These are phyloP conservation scores for Labeo catla DNA, from an alignment of 2,113 vertebrate species.

Conservation along the genomic window DNA sequence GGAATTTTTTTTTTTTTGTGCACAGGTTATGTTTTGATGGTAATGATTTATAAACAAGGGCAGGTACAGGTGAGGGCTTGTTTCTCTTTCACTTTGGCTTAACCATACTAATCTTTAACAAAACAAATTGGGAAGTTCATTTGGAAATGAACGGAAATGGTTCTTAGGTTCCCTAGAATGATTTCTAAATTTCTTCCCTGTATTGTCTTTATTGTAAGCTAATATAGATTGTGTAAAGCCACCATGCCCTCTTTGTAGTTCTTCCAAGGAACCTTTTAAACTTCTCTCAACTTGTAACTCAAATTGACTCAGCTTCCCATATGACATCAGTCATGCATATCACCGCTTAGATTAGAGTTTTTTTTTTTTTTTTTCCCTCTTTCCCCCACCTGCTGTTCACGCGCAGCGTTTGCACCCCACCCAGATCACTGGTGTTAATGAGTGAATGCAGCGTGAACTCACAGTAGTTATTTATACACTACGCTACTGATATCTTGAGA, in stretches of 20 bases:
- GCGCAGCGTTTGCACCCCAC: constrained; percentile 31
- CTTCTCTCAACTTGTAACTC: neutral
- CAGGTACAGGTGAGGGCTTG: neutral
- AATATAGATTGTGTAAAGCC: neutral
- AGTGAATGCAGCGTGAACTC: constrained; percentile 42
- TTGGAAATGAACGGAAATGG: neutral
- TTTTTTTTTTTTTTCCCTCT: constrained; percentile 17
- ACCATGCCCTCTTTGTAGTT: neutral
- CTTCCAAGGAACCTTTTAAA: neutral
- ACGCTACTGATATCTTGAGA: neutral
- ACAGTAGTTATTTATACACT: constrained; percentile 44
- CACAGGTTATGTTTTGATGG: neutral
- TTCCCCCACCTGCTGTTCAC: constrained; percentile 37
- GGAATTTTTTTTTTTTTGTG: neutral
- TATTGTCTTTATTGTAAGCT: neutral
- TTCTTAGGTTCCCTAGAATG: neutral
- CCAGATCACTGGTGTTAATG: constrained; percentile 53
- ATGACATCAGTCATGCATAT: neutral
- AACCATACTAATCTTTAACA: neutral
- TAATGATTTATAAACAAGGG: neutral
- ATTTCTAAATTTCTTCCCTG: neutral
- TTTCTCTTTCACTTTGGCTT: constrained; percentile 22
- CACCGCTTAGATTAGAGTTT: constrained; percentile 26
- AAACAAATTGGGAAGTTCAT: neutral
- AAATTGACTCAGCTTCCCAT: neutral